Conservation (phyloP, 2,797 vertebrate genomes). For the Catostomus latipinnis region DNA sequence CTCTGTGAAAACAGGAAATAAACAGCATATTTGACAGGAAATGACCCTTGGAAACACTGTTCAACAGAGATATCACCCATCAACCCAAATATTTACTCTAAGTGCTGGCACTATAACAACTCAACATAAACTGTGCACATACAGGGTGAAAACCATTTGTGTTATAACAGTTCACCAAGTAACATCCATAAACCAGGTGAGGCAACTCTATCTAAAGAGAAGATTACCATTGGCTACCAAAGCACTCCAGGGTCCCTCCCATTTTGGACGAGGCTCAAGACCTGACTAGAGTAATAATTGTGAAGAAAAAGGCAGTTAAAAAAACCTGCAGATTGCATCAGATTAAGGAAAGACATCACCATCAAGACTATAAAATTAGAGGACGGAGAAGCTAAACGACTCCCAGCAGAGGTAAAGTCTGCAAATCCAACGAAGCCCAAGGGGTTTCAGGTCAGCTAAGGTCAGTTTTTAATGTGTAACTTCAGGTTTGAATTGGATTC, state of each 20-base stretch:
- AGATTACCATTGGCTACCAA: conserved; percentile 15
- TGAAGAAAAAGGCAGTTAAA: background rate
- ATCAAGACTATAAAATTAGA: background rate
- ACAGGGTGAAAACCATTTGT: background rate
- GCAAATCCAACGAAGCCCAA: background rate
- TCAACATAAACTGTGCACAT: background rate
- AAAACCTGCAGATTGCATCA: background rate
- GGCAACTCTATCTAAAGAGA: background rate
- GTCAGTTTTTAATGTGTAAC: background rate
- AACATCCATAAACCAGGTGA: conserved; percentile 24
- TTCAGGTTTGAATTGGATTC: background rate
- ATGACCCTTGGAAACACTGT: conserved; percentile 17
- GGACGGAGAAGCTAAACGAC: background rate
- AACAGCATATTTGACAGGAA: conserved; percentile 49
- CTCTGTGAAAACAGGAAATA: conserved; percentile 58
- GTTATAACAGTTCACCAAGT: background rate
- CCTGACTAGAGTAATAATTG: background rate
- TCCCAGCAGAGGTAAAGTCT: background rate
- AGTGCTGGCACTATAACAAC: conserved; percentile 7
- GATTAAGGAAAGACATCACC: background rate
- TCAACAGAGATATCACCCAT: conserved; percentile 17
- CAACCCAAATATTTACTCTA: conserved; percentile 15
- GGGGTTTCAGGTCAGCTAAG: background rate
- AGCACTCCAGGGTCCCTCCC: background rate
- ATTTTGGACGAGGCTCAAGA: conserved; percentile 9